Evolutionary conservation across 1,140 invertebrate species (phyloP).

Genomic region (Magallana gigas): DNA sequence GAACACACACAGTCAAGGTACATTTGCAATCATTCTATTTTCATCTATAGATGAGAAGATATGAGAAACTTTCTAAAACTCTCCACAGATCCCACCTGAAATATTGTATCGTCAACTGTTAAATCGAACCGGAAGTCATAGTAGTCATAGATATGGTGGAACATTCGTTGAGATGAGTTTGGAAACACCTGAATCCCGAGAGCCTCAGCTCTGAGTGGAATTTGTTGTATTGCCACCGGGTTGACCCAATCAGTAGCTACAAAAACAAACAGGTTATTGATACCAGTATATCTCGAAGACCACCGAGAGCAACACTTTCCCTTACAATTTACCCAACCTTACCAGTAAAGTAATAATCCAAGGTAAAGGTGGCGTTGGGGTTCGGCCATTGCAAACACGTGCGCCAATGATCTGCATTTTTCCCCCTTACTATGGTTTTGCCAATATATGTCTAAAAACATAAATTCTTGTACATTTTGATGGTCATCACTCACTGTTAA

Average conservation of each 20-base stretch:
- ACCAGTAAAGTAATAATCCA: conserved; percentile 71
- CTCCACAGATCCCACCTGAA: conserved; percentile 55
- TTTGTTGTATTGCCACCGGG: conserved; percentile 36
- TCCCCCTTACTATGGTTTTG: conserved; percentile 55
- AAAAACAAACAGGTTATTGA: background rate
- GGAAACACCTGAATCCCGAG: conserved; percentile 37
- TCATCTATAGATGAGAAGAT: background rate
- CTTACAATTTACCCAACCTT: background rate
- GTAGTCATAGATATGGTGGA: conserved; percentile 65
- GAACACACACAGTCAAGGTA: background rate
- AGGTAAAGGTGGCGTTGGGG: conserved; percentile 60
- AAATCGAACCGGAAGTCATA: conserved; percentile 58
- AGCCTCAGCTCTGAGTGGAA: conserved; percentile 61
- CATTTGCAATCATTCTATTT: background rate
- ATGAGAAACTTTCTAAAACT: background rate
- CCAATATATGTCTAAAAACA: conserved; percentile 60
- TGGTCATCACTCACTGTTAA: no score
- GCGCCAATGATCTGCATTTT: conserved; percentile 63
- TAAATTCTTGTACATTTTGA: background rate
- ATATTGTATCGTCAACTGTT: conserved; percentile 48
- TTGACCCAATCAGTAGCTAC: conserved; percentile 45
- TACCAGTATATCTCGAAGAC: background rate
- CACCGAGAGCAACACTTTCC: background rate
- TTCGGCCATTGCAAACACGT: conserved; percentile 65
- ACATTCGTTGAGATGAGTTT: conserved; percentile 18